Conservation (phyloP, 2,113 vertebrate species). For the Paracanthobrama guichenoti region DNA sequence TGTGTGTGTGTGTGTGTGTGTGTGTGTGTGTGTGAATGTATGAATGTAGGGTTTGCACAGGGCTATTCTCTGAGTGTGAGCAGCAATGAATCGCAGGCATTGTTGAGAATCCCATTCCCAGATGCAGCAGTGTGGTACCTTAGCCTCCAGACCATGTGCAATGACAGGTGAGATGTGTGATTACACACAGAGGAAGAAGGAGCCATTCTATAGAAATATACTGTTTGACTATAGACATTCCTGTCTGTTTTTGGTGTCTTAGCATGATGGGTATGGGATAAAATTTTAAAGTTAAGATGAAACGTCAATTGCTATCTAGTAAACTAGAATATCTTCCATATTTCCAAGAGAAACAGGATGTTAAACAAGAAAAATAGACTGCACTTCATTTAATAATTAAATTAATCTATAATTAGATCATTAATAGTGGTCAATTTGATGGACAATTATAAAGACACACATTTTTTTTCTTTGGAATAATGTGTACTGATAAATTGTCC, state of each 20-base stretch:
- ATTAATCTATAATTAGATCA: no score
- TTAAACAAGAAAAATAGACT: no score
- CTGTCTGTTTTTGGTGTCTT: neutral
- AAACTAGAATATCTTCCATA: neutral
- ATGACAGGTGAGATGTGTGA: constrained; percentile 66
- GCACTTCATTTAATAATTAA: no score
- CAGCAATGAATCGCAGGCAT: constrained; percentile 59
- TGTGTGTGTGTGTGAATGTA: constrained; percentile 30
- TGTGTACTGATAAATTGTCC: neutral
- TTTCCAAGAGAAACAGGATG: no score
- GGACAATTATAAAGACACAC: no score
- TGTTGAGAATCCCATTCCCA: constrained; percentile 85
- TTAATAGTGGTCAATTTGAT: no score
- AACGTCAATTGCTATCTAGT: neutral
- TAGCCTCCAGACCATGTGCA: constrained; percentile 86
- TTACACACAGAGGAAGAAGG: neutral
- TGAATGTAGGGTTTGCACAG: constrained; percentile 75
- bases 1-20: constrained; percentile 21
- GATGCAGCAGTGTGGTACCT: constrained; percentile 89
- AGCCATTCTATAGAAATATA: neutral
- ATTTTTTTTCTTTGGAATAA: neutral
- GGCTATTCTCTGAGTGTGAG: constrained; percentile 80
- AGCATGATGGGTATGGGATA: neutral
- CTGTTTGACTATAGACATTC: neutral
- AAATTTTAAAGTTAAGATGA: neutral